Conservation (phyloP, 2,888 invertebrate genomes). For the Tenodera sinensis region DNA sequence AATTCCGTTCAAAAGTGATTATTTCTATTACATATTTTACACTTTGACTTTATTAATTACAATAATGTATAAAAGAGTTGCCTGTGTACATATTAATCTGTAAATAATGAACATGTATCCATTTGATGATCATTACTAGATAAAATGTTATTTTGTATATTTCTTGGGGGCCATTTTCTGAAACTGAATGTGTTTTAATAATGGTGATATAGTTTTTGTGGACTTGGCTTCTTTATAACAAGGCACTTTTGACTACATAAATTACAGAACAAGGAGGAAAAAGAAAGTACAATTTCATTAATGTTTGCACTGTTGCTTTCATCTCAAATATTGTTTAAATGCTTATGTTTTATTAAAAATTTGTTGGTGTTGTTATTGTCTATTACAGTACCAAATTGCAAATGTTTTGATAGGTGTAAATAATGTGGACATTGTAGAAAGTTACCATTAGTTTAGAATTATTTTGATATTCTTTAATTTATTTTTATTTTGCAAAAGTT, state of each 20-base stretch:
- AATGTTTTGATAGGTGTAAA: neutral
- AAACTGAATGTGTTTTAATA: constrained; percentile 23
- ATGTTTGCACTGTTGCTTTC: constrained; percentile 12
- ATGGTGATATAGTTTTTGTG: constrained; percentile 20
- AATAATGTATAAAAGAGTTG: constrained; percentile 11
- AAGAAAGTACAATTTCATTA: neutral
- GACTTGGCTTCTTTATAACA: constrained; percentile 19
- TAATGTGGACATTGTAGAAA: neutral
- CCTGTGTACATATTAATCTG: constrained; percentile 20
- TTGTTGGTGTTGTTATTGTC: neutral
- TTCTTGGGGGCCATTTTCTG: constrained; percentile 27
- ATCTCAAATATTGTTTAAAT: neutral
- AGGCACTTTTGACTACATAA: neutral
- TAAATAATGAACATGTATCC: constrained; percentile 30
- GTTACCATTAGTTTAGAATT: constrained; percentile 9
- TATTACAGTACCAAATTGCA: neutral
- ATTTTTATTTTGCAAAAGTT: neutral
- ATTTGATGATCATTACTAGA: constrained; percentile 27
- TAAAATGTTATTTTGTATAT: constrained; percentile 31
- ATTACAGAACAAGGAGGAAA: neutral
- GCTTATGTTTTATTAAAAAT: constrained; percentile 4
- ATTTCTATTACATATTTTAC: constrained; percentile 25
- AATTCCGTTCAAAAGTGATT: constrained; percentile 4
- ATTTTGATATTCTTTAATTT: constrained; percentile 7
- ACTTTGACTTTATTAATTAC: constrained; percentile 17